Base-by-base conservation (phyloP, 2,797 vertebrate genomes). In the Enteromius afrohamiltoni region DNA sequence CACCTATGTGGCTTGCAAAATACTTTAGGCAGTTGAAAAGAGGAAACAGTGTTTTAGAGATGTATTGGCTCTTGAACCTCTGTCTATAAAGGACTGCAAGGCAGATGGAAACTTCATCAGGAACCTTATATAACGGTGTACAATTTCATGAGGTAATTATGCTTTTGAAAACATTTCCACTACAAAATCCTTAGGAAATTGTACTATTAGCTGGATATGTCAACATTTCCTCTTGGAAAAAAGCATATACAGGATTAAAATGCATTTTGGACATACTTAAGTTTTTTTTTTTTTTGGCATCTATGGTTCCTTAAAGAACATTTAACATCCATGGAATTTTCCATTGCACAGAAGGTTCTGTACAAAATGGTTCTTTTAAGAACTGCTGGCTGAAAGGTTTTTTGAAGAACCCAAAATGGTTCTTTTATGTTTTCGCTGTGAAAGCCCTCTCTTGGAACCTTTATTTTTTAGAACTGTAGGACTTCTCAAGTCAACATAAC, bases 1-100 rank as follows among this genome's bases (percentile, higher is more conserved):
- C 58, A 65, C 78, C 62, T 71, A 40, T 26, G 62, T 51, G 45
- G 40, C 74, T 51, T 64, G 55, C 55, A 79, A 74, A 83, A 80
- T 58, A 71, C 73, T 71, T 49, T 13, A 26, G 42, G 55, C 21
- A 34, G 40, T 23, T 26, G 55, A 83, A 81, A 70, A 65, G 53
- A 78, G 29, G 45, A 21, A 49, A 69, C 37, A 42, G 17, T 68
- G 40, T 60, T 53, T 60, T 65, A 67, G 26, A 78, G 26, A 45
- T n/a, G 60, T 82, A 31, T 31, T 80, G 31, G 31, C 70, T 64
- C 6, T 40, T 29, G n/a, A 58, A 40, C 69, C 26, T 65, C 16
- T 49, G 10, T 55, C 23, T 29, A 76, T 64, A 51, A 42, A 67
- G 42, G 47, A 65, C 60, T 67, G n/a, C 26, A 62, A 45, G 49